Percentiles rank a stretch among this genome's conserved stretches.
phyloP scores from a whole-genome alignment of 2,888 invertebrate genomes.

The Acleris holmiana region DNA sequence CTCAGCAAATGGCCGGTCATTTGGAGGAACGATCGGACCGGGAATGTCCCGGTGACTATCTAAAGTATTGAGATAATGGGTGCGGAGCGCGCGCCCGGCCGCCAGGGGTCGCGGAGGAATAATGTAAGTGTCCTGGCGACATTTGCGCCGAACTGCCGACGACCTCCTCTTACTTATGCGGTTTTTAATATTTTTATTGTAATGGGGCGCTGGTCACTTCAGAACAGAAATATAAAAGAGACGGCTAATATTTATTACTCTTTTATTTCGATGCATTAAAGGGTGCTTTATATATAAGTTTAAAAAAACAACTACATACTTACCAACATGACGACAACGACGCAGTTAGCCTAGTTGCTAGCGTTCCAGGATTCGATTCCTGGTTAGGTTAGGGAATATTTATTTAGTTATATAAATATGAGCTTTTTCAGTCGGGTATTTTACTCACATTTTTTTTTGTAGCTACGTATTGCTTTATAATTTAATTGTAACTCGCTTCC shows the following conservation, averaged over 20 bases:
- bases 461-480: too few relatives aligned
- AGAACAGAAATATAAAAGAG: constrained; percentile 55
- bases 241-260: background rate
- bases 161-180: constrained; percentile 84
- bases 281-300: too few relatives aligned
- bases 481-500: too few relatives aligned
- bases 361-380: too few relatives aligned
- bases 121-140: constrained; percentile 84
- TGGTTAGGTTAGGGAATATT: too few relatives aligned
- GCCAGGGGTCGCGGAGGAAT: constrained; percentile 60
- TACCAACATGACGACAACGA: too few relatives aligned
- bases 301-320: too few relatives aligned
- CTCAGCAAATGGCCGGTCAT: constrained; percentile 79
- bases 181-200: constrained; percentile 88
- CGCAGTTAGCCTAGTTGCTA: too few relatives aligned
- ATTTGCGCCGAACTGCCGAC: constrained; percentile 83
- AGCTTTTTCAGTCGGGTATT: too few relatives aligned
- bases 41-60: constrained; percentile 79
- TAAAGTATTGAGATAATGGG: constrained; percentile 84
- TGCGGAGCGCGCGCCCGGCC: constrained; percentile 59
- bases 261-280: too few relatives aligned
- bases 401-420: too few relatives aligned
- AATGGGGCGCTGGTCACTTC: constrained; percentile 74
- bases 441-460: too few relatives aligned
- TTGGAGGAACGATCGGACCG: constrained; percentile 74